phyloP scores from a whole-genome alignment of 2,888 invertebrate species.

The Plemyria rubiginata region DNA sequence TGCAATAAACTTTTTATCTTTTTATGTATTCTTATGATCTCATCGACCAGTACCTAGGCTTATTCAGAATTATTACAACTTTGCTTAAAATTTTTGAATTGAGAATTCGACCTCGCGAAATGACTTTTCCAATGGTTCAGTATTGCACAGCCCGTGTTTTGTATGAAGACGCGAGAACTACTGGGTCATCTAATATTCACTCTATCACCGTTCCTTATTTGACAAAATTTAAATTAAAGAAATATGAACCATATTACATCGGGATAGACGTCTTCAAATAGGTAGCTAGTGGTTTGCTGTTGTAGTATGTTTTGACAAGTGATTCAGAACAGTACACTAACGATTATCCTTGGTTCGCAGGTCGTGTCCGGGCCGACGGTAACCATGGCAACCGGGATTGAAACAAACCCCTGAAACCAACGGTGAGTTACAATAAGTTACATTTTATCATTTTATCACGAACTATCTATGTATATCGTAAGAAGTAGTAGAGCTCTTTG shows the following conservation, averaged over 20 bases:
- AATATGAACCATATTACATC: background rate
- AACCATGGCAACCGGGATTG: constrained; percentile 73
- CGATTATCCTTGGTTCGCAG: constrained; percentile 57
- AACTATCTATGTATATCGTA: too few species aligned
- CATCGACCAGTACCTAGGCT: too few species aligned
- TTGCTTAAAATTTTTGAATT: too few species aligned
- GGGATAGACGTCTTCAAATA: background rate
- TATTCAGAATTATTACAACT: too few species aligned
- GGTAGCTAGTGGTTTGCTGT: background rate
- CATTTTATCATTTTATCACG: too few species aligned
- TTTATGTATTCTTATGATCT: too few species aligned
- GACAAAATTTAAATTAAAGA: background rate
- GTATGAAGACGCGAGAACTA: too few species aligned
- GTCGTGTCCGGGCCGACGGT: constrained; percentile 72
- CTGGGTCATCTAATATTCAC: background rate
- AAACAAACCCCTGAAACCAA: constrained; percentile 76
- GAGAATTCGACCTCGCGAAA: too few species aligned
- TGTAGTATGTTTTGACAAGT: constrained; percentile 5
- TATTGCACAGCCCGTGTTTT: too few species aligned
- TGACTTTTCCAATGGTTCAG: too few species aligned
- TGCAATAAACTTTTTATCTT: too few species aligned
- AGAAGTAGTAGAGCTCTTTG: too few species aligned
- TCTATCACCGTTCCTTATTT: background rate
- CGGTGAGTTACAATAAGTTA: constrained; percentile 56
- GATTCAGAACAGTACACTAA: constrained; percentile 10